Base-by-base conservation (phyloP, 2,113 vertebrate species). In the Pteropus alecto region DNA sequence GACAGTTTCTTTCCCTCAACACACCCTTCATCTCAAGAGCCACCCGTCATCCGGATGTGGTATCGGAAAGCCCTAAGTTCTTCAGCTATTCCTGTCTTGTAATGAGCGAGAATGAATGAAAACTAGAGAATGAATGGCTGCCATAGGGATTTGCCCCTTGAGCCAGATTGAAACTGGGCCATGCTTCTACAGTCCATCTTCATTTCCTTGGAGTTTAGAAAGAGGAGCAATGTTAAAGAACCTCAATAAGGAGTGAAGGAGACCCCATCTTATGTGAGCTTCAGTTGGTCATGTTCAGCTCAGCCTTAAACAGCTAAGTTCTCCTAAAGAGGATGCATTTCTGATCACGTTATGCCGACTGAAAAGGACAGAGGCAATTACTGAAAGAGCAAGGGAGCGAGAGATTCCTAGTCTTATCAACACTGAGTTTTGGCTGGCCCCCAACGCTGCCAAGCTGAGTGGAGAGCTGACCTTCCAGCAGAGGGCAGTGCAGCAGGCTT, bases 41-140 rank as follows among this genome's bases (percentile, higher is more conserved):
- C 14, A 8, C 8, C 7, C 1, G 6, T 19, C 12, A n/a, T 35
- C 10, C 10, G 6, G n/a, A 70, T 4, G 7, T 7, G 13, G 7
- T 28, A 7, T 81, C 48, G 41, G 46, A 76, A 79, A 87, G 26
- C 7, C 14, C 8, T 58, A n/a, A n/a, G 1, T 30, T 46, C 38
- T 46, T 54, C 61, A 38, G 24, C 38, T 74, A 30, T 67, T 65
- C 24, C 26, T 54, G 0, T 46, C 46, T 63, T 78, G 35, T 30
- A 26, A 46, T 1, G 6, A 43, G 10, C 58, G 41, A 70, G 26
- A 63, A 63, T 30, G 60, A 63, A 43, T 24, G 12, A 68, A 35
- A 74, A 21, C 13, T 33, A 18, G n/a, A 70, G 35, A 38, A 54
- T 12, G 12, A 13, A 30, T 56, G 43, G 35, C 13, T n/a, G 60